Evolutionary conservation across 2,888 invertebrate genomes (phyloP).

Genomic region (Fabriciana adippe): DNA sequence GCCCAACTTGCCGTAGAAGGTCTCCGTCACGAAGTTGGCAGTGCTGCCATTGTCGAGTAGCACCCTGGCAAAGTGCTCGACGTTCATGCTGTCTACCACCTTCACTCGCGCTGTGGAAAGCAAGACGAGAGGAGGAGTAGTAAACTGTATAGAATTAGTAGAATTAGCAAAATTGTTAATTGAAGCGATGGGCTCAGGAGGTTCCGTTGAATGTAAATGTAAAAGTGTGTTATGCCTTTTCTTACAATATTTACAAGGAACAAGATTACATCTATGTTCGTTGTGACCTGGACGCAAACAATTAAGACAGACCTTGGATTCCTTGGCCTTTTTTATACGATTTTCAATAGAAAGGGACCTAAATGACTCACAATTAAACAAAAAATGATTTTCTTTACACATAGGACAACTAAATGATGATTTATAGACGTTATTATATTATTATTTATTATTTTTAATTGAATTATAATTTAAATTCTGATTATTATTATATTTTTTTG

Average conservation of each 20-base stretch:
- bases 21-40: conserved; percentile 29
- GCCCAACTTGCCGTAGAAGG: conserved; percentile 6
- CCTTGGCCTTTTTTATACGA: conserved; percentile 35
- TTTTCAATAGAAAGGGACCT: conserved; percentile 22
- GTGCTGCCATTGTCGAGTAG: conserved; percentile 16
- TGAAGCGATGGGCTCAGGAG: background rate
- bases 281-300: conserved; percentile 38
- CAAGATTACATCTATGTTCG: conserved; percentile 31
- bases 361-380: conserved; percentile 31
- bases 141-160: conserved; percentile 12
- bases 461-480: background rate
- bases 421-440: background rate
- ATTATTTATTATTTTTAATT: background rate
- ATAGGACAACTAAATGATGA: conserved; percentile 24
- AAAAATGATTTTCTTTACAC: conserved; percentile 29
- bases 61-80: conserved; percentile 1
- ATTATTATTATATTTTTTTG: background rate
- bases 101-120: conserved; percentile 6
- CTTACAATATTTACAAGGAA: conserved; percentile 31
- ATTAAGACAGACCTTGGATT: conserved; percentile 37
- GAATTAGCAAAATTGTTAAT: background rate
- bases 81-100: background rate
- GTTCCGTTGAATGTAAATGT: conserved; percentile 15
- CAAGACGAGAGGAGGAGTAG: background rate
- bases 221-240: conserved; percentile 30